Evolutionary conservation across 1,140 invertebrate species (phyloP).

Genomic region (Ostrea denselamellosa): DNA sequence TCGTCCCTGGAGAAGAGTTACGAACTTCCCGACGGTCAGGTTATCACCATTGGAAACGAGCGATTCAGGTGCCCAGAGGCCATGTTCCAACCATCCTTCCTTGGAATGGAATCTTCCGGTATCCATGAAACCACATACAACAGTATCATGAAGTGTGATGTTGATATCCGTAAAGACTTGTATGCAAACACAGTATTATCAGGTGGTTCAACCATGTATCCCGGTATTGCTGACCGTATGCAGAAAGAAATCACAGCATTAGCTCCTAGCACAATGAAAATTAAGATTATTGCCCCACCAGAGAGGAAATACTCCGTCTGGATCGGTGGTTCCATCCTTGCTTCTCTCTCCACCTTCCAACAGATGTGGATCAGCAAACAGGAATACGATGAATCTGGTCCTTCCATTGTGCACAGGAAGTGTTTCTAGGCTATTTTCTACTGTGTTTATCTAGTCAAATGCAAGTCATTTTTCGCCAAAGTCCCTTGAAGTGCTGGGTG

Average conservation of each 20-base stretch:
- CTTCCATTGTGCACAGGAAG: slow-evolving; percentile 86
- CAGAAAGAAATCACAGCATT: slow-evolving; percentile 84
- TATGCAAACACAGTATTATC: slow-evolving; percentile 89
- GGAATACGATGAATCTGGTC: slow-evolving; percentile 96
- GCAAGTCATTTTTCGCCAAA: slow-evolving; percentile 13
- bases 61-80: slow-evolving; percentile 49
- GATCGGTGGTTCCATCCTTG: slow-evolving; percentile 80
- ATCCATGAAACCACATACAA: slow-evolving; percentile 88
- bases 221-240: slow-evolving; percentile 83
- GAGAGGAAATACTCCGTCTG: slow-evolving; percentile 88
- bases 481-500: neutral
- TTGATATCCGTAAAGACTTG: slow-evolving; percentile 92
- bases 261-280: slow-evolving; percentile 84
- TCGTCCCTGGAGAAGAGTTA: slow-evolving; percentile 64
- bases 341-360: slow-evolving; percentile 82
- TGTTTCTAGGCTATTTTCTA: slow-evolving; percentile 67
- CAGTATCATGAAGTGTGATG: slow-evolving; percentile 82
- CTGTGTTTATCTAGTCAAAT: neutral
- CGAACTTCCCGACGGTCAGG: slow-evolving; percentile 55
- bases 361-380: slow-evolving; percentile 94
- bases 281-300: slow-evolving; percentile 91
- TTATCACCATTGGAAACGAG: slow-evolving; percentile 89
- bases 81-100: slow-evolving; percentile 86
- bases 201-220: slow-evolving; percentile 89
- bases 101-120: slow-evolving; percentile 73